These are phyloP conservation scores for Mormyrus iriodes DNA, from an alignment of 2,113 vertebrate genomes.

Conservation along the genomic window DNA sequence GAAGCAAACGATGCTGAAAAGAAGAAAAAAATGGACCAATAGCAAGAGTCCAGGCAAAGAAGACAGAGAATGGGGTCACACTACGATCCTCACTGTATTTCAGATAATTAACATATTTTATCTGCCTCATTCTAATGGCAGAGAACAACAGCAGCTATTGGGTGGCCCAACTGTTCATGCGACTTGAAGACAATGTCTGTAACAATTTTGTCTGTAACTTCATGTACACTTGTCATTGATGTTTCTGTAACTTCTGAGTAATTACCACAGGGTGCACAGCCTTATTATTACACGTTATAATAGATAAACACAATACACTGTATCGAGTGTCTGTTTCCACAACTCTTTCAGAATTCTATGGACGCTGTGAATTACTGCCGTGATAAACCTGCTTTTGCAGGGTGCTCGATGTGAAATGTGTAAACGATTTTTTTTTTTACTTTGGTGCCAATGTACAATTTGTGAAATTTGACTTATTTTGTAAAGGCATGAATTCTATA, in stretches of 20 bases:
- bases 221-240: background rate
- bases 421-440: constrained; percentile 33
- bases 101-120: background rate
- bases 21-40: background rate
- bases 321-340: background rate
- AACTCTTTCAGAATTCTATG: constrained; percentile 17
- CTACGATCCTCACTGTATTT: background rate
- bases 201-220: background rate
- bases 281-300: background rate
- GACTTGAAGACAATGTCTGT: background rate
- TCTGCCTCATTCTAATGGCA: background rate
- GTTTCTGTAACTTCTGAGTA: background rate
- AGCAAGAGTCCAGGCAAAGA: background rate
- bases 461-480: constrained; percentile 39
- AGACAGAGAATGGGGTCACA: background rate
- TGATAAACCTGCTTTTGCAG: constrained; percentile 30
- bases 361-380: constrained; percentile 33
- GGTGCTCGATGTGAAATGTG: constrained; percentile 34
- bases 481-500: constrained; percentile 46
- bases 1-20: background rate
- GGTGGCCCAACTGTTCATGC: background rate
- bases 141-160: background rate
- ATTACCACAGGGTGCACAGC: background rate
- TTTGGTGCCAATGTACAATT: constrained; percentile 30
- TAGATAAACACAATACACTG: background rate